Percentiles rank a stretch among this genome's conserved stretches.
Conservation (phyloP, 2,113 vertebrate genomes). For the Spilogale gracilis region DNA sequence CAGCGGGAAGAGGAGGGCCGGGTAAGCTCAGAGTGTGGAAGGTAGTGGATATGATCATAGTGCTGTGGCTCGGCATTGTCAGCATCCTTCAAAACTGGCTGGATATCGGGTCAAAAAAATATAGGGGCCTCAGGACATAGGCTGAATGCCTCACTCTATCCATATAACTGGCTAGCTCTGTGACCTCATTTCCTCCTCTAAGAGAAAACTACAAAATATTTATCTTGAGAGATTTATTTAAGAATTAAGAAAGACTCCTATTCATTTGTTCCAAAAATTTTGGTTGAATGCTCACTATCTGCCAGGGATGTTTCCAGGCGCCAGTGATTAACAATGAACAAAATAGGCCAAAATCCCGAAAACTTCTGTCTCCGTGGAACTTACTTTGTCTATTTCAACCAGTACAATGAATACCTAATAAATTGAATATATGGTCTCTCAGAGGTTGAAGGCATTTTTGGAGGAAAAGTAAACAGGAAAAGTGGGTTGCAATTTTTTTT, state of each 20-base stretch:
- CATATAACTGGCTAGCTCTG: background rate
- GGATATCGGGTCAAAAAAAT: background rate
- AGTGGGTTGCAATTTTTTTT: background rate
- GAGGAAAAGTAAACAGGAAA: background rate
- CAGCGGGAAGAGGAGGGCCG: background rate
- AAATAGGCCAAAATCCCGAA: background rate
- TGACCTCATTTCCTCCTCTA: background rate
- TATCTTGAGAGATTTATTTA: background rate
- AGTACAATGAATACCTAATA: background rate
- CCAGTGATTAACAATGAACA: background rate
- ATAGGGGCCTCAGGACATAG: background rate
- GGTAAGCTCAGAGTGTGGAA: no score
- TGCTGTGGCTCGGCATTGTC: background rate
- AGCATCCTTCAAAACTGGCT: background rate
- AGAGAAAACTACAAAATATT: background rate
- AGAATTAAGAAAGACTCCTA: slow-evolving; percentile 11
- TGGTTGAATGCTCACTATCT: background rate
- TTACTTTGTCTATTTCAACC: background rate
- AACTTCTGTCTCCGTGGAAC: background rate
- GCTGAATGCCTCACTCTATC: background rate
- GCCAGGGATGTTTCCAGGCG: background rate
- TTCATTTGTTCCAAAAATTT: background rate
- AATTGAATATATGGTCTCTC: background rate
- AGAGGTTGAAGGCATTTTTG: background rate
- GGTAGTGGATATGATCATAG: accelerated